A percentile compares a stretch with the other conserved stretches of the same genome.
Evolutionary conservation across 1,140 invertebrate genomes (phyloP).

Genomic region (Nephotettix cincticeps): DNA sequence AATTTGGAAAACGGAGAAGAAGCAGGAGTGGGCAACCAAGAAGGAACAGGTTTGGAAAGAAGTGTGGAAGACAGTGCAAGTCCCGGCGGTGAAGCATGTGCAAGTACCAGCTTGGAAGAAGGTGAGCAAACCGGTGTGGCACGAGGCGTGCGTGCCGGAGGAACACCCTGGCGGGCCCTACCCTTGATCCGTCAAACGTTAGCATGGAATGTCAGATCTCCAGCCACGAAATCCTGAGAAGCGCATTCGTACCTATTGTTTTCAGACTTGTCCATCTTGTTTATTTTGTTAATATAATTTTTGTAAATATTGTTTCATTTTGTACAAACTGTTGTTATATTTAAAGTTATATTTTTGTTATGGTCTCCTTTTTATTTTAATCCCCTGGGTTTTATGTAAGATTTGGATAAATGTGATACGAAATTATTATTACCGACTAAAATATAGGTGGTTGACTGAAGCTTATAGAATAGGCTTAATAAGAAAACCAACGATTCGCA

Average conservation of each 20-base stretch:
- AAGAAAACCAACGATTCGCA: no score
- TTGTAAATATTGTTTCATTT: constrained; percentile 8
- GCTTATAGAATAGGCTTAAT: no score
- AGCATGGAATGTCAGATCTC: no score
- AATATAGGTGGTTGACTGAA: no score
- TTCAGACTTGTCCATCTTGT: no score
- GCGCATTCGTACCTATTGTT: no score
- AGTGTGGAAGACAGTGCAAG: constrained; percentile 55
- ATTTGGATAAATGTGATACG: no score
- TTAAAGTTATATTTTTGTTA: constrained; percentile 1
- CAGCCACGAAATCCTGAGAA: no score
- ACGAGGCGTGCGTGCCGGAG: constrained; percentile 56
- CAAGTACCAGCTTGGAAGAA: constrained; percentile 41
- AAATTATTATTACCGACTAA: no score
- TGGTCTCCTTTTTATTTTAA: not conserved
- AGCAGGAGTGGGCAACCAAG: constrained; percentile 63
- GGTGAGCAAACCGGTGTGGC: constrained; percentile 74
- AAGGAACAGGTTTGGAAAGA: constrained; percentile 65
- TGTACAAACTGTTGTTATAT: constrained; percentile 19
- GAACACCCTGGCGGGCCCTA: constrained; percentile 49
- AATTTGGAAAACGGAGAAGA: constrained; percentile 63
- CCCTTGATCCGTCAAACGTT: no score
- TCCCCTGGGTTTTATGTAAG: no score
- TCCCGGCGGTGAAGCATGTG: constrained; percentile 53
- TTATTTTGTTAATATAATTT: not conserved